Base-by-base conservation (phyloP, 2,888 invertebrate species). In the Boloria euphrosyne region DNA sequence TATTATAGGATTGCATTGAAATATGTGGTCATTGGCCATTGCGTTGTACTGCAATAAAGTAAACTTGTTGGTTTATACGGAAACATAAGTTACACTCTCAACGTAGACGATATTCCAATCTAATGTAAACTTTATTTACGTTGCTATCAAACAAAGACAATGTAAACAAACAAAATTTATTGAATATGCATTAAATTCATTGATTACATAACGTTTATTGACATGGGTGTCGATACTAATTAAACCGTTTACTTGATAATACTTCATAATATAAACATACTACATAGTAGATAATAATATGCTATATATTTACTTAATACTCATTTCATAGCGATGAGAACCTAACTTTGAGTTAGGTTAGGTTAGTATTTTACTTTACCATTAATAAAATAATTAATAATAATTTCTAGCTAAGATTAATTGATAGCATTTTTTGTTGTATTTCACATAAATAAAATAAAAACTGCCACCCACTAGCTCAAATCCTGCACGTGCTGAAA, bases 401-500 rank as follows among this genome's bases (percentile, higher is more conserved):
- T 13, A n/a, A 47, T 13, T 49, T 49, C 10, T 49, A 49, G 47
- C 5, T 16, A 49, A 49, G 47, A 49, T 49, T 38, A 38, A 10
- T 38, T 10, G 7, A 38, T 38, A 38, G 10, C 10, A 38, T 10
- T 10, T 31, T 38, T 38, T 38, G 31, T 38, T 38, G 10, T 38
- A 38, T 38, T 38, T 38, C 31, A 31, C 31, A 38, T 38, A 38
- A 31, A 22, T 22, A 1, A 31, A 38, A 38, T 18, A 7, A 50
- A 49, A 31, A 16, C n/a, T 44, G 22, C 50, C 51, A 51, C 14
- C 38, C 51, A 44, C 43, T 14, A 43, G 38, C 31, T 43, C 46
- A 62, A 55, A 58, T 61, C 61, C 63, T 68, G 70, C 70, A 70
- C 70, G 68, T 70, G 68, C 50, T 66, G 59, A 65, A 63, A 70